Evolutionary conservation across 1,140 invertebrate genomes (phyloP).

Genomic region (Nasonia longicornis): DNA sequence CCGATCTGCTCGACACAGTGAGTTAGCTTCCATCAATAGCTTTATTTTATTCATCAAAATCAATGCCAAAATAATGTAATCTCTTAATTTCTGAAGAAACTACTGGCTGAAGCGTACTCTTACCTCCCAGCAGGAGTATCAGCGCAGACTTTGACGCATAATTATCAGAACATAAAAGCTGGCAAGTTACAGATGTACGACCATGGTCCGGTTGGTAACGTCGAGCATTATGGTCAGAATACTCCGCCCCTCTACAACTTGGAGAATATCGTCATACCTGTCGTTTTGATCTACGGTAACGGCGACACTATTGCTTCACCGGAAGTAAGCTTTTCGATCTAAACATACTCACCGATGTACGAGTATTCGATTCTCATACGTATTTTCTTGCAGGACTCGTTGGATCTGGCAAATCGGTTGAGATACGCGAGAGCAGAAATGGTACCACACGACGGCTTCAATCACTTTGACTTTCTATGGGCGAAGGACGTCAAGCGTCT

Average conservation of each 20-base stretch:
- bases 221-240: not conserved
- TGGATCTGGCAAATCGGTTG: constrained; percentile 59
- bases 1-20: not conserved
- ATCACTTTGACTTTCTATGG: constrained; percentile 76
- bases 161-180: too few relatives aligned
- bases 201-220: constrained; percentile 61
- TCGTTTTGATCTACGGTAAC: constrained; percentile 70
- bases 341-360: not conserved
- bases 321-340: constrained; percentile 24
- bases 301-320: constrained; percentile 71
- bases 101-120: too few relatives aligned
- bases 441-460: constrained; percentile 71
- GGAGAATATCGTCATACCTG: constrained; percentile 68
- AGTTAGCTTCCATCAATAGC: not conserved
- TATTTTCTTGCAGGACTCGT: constrained; percentile 48
- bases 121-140: too few relatives aligned
- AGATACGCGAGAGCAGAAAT: constrained; percentile 64
- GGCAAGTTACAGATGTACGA: constrained; percentile 58
- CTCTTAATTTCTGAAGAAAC: too few relatives aligned
- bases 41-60: not conserved
- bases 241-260: not conserved
- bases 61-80: too few relatives aligned
- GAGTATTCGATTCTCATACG: not conserved
- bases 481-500: constrained; percentile 69
- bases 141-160: too few relatives aligned